Base-by-base conservation (phyloP, 1,140 invertebrate species). In the Drosophila burlai region DNA sequence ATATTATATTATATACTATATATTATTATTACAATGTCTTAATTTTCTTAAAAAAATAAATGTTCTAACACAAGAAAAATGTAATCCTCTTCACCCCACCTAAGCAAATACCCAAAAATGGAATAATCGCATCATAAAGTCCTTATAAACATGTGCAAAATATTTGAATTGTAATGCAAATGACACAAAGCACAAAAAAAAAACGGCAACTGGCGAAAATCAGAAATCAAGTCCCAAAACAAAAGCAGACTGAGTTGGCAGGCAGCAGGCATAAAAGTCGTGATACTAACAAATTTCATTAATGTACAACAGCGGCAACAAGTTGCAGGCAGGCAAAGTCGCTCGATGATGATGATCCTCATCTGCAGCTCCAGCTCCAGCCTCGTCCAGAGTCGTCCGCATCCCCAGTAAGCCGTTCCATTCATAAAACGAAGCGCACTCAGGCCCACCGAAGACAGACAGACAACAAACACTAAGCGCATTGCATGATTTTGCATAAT, bases 401-500 rank as follows among this genome's bases (percentile, higher is more conserved):
- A 55, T 52, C 46, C 49, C 49, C 55, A 71, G 36, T 52, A 62
- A 66, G 78, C 81, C 77, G 76, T 82, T 81, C 81, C 85, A 89
- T 89, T 89, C 85, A 89, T 89, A 89, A 89, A 89, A 89, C 71
- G 74, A 66, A 68, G 71, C 80, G 84, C 76, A 83, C 83, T 86
- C 59, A 57, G 62, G 46, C 55, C 62, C 42, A 66, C 68, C 34
- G 43, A 61, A 63, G 46, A 68, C 66, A 71, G 73, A 83, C 68
- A 62, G 55, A 79, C 67, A 89, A 75, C 77, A 81, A 89, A 89
- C 84, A 90, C 85, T 90, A 85, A 91, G 85, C 81, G 81, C 86
- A 91, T 90, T 85, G 85, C 90, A 92, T 92, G 90, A 92, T 92
- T 92, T 92, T 92, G 90, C 90, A 92, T 92, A 92, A 92, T 86